Conservation (phyloP, 2,797 vertebrate genomes). For the Echiichthys vipera region DNA sequence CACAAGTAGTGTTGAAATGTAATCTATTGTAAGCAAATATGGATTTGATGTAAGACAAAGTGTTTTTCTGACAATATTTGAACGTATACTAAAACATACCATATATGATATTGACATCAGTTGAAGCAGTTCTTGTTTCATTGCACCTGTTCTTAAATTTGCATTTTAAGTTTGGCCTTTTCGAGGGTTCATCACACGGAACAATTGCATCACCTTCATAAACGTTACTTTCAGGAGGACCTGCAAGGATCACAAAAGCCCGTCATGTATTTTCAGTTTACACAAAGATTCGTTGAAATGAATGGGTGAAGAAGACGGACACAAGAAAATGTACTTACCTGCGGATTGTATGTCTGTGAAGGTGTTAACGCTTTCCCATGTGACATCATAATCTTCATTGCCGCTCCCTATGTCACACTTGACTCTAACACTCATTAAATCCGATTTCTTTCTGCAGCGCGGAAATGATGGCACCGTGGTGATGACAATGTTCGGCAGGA, state of each 20-base stretch:
- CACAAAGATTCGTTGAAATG: neutral
- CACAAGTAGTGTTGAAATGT: too few relatives aligned
- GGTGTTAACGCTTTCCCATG: fast-evolving
- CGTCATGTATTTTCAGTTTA: neutral
- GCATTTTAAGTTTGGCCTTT: neutral
- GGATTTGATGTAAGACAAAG: neutral
- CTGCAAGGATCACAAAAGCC: constrained; percentile 20
- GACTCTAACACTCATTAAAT: fast-evolving
- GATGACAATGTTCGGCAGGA: constrained; percentile 58
- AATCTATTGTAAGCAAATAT: neutral
- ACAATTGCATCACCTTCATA: fast-evolving
- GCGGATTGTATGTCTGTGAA: too few relatives aligned
- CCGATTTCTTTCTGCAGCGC: fast-evolving
- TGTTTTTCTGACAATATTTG: neutral
- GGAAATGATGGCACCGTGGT: constrained; percentile 50
- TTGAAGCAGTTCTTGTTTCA: fast-evolving
- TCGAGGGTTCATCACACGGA: fast-evolving
- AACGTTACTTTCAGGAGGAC: fast-evolving
- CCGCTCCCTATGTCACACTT: constrained; percentile 35
- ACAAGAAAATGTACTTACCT: neutral
- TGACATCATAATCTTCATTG: constrained; percentile 38
- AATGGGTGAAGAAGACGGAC: neutral
- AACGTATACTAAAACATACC: constrained; percentile 55
- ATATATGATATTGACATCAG: constrained; percentile 29
- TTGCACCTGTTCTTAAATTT: constrained; percentile 44